phyloP scores from a whole-genome alignment of 2,888 invertebrate species.

The Polymixis lichenea region DNA sequence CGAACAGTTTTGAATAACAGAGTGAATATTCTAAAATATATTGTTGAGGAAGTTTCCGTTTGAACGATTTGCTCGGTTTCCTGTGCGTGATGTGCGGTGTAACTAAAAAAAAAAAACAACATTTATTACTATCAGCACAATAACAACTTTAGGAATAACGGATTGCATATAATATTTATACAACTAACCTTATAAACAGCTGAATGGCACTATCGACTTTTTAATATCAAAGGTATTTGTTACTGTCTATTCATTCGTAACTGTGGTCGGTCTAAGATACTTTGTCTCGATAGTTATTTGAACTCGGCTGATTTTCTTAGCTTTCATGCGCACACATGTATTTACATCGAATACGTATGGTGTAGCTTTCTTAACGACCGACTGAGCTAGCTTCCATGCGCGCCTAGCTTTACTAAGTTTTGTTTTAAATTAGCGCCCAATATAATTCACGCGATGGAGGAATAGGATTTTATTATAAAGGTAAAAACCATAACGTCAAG shows the following conservation, averaged over 20 bases:
- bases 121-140: no score
- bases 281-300: not conserved
- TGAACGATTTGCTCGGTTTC: not conserved
- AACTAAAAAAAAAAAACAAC: no score
- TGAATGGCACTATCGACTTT: not conserved
- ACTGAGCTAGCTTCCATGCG: constrained; percentile 52
- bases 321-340: constrained; percentile 43
- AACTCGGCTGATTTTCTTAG: constrained; percentile 53
- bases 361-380: constrained; percentile 42
- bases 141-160: no score
- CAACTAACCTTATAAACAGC: constrained; percentile 24
- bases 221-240: not conserved
- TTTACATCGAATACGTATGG: constrained; percentile 18
- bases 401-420: constrained; percentile 29
- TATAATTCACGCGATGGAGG: constrained; percentile 36
- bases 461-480: not conserved
- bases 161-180: no score
- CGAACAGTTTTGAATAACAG: constrained; percentile 23
- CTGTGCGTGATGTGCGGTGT: not conserved
- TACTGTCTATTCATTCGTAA: not conserved
- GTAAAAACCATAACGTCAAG: not conserved
- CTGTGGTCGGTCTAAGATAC: not conserved
- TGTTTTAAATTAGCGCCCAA: constrained; percentile 12
- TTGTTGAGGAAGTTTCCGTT: not conserved
- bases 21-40: not conserved